Base-by-base conservation (phyloP, 1,140 invertebrate genomes). In the Ceratoteleas bidentatus region DNA sequence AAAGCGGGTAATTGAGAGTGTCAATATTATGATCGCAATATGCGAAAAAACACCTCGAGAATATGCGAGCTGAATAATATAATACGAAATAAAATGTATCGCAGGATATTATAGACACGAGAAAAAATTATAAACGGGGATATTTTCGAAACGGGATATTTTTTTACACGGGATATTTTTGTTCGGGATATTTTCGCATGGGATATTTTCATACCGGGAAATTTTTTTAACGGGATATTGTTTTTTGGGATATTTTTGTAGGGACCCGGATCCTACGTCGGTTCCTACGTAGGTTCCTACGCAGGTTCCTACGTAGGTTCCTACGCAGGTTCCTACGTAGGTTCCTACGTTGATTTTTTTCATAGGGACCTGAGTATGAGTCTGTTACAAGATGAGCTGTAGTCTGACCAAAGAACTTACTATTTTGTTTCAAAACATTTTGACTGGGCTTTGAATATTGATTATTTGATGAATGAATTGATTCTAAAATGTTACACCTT, bases 401-500 rank as follows among this genome's bases (percentile, higher is more conserved):
- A 16, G 16, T 9, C 14, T 24, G 49, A 50, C 6, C 6, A 6
- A n/a, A 45, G 43, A n/a, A 45, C 11, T 45, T 45, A 45, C 11
- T 11, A 45, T 2, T 11, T 10, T 10, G 43, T 45, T 45, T 45
- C 11, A n/a, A n/a, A 13, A n/a, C 10, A 40, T 40, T 40, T 11
- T 40, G 36, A 40, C 7, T 11, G 7, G 10, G 10, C 36, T 45
- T 34, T 40, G 56, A 8, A 45, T 40, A 24, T 43, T 69, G 45
- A 4, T 4, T 15, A 10, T 11, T 8, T 47, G 45, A 47, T 47
- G 45, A 47, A 13, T 47, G 45, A 13, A n/a, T 10, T 6, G 43
- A 15, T 50, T 74, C 70, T 38, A 74, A 24, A 0, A 54, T 38
- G 6, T 32, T 13, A n/a, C 38, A 45, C 6, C 70, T 62, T 14